Conservation (phyloP, 2,797 vertebrate species). For the Clarias fuscus region DNA sequence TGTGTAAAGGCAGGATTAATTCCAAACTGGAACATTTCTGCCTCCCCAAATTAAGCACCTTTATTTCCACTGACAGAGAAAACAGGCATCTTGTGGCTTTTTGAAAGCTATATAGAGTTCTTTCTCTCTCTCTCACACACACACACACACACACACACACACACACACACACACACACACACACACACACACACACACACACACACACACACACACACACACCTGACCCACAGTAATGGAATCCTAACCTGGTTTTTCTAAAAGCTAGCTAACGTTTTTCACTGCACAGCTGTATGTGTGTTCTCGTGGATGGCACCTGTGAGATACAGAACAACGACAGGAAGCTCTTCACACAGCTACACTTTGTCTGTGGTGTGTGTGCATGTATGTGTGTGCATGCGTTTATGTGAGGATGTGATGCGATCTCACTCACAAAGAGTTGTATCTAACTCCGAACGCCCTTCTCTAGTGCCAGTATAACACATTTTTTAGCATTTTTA, state of each 20-base stretch:
- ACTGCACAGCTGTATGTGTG: conserved; percentile 65
- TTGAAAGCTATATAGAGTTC: background rate
- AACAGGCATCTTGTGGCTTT: conserved; percentile 28
- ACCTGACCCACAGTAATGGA: conserved; percentile 40
- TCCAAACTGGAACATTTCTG: conserved; percentile 29
- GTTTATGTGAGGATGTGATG: conserved; percentile 30
- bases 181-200: conserved; percentile 7
- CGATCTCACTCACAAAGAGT: background rate
- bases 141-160: background rate
- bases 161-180: conserved; percentile 4
- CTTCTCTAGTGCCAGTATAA: background rate
- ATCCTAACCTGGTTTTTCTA: conserved; percentile 67
- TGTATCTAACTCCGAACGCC: background rate
- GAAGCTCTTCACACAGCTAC: conserved; percentile 69
- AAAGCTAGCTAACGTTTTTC: conserved; percentile 62
- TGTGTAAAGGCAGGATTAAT: background rate
- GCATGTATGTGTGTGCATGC: conserved; percentile 17
- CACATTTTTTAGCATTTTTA: background rate
- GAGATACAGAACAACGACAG: conserved; percentile 73
- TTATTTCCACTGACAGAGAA: conserved; percentile 28
- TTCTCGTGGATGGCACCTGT: conserved; percentile 70
- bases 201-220: conserved; percentile 25
- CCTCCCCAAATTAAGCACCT: background rate
- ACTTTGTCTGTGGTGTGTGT: conserved; percentile 47
- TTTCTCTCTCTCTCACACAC: background rate